Conservation (phyloP, 2,888 invertebrate species). For the Drosophila glabriapex region DNA sequence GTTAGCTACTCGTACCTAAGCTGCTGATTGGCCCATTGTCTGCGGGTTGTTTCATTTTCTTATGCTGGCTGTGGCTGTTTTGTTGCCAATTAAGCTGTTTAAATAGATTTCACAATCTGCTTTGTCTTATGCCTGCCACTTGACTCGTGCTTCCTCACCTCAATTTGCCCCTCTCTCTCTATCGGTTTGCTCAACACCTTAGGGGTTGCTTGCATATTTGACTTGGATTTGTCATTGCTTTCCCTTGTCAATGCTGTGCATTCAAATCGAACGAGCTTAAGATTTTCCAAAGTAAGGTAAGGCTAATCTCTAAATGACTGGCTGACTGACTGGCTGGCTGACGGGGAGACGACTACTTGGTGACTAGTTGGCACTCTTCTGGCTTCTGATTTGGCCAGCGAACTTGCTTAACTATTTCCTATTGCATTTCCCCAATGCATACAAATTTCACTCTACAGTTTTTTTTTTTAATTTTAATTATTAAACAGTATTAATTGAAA, state of each 20-base stretch:
- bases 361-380: constrained; percentile 59
- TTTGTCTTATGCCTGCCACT: constrained; percentile 57
- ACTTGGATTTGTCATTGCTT: constrained; percentile 82
- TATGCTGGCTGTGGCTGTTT: constrained; percentile 22
- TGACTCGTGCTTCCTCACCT: constrained; percentile 39
- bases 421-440: constrained; percentile 20
- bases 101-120: constrained; percentile 75
- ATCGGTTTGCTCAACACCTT: not conserved
- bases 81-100: constrained; percentile 77
- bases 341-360: constrained; percentile 29
- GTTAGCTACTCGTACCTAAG: constrained; percentile 31
- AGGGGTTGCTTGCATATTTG: constrained; percentile 70
- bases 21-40: constrained; percentile 66
- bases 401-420: constrained; percentile 55
- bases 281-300: constrained; percentile 63
- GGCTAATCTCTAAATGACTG: constrained; percentile 61
- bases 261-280: constrained; percentile 76
- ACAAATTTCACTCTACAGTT: not conserved
- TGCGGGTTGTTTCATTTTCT: constrained; percentile 32
- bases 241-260: constrained; percentile 42
- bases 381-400: constrained; percentile 78
- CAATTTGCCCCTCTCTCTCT: not conserved
- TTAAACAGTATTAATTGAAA: not conserved
- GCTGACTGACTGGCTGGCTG: constrained; percentile 4
- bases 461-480: not conserved